Evolutionary conservation across 2,797 vertebrate species (phyloP).

Genomic region (Ambastaia sidthimunki): DNA sequence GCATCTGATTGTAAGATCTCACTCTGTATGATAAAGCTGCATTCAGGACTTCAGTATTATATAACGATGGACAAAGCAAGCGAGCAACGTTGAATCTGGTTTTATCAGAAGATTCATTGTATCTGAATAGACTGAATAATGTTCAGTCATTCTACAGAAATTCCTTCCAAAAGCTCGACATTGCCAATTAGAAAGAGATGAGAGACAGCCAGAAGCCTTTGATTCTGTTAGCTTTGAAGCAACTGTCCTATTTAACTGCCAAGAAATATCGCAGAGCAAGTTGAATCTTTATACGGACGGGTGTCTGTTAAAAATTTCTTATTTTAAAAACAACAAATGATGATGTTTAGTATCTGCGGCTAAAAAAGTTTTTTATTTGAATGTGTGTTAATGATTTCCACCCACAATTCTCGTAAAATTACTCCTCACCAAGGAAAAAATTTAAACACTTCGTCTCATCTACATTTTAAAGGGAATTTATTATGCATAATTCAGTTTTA

Average conservation of each 20-base stretch:
- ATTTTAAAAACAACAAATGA: not conserved
- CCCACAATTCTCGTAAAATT: too few relatives aligned
- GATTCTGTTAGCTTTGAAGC: slow-evolving; percentile 73
- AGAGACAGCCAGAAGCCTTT: slow-evolving; percentile 68
- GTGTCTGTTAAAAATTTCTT: slow-evolving; percentile 15
- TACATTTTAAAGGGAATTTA: too few relatives aligned
- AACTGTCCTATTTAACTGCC: slow-evolving; percentile 73
- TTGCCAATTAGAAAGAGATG: slow-evolving; percentile 66
- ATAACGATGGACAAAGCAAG: slow-evolving; percentile 1
- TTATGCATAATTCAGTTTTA: too few relatives aligned
- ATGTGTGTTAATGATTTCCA: too few relatives aligned
- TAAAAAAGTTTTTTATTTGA: not conserved
- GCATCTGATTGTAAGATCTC: slow-evolving; percentile 26
- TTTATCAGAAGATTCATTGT: slow-evolving; percentile 23
- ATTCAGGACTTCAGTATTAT: slow-evolving; percentile 1
- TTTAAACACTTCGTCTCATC: too few relatives aligned
- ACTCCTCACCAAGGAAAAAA: too few relatives aligned
- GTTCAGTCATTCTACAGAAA: slow-evolving; percentile 60
- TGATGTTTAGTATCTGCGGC: not conserved
- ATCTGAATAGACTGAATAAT: too few relatives aligned
- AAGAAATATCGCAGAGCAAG: slow-evolving; percentile 66
- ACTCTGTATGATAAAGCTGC: not conserved
- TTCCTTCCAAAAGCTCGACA: slow-evolving; percentile 60
- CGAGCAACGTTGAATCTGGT: not conserved
- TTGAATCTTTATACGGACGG: slow-evolving; percentile 18